Conservation (phyloP, 2,797 vertebrate genomes). For the Myioborus miniatus region DNA sequence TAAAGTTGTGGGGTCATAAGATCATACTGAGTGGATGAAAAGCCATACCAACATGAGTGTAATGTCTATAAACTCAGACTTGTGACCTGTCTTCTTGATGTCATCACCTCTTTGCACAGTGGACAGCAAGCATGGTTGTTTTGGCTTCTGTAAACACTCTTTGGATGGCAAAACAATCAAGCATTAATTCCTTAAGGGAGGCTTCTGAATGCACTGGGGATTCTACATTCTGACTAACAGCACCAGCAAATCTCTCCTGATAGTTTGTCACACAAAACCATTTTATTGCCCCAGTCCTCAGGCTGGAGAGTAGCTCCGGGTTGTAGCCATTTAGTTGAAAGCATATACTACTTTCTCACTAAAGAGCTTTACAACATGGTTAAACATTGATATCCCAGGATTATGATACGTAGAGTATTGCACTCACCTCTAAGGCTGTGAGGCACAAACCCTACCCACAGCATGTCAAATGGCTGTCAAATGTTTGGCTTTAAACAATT, state of each 20-base stretch:
- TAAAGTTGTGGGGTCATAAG: conserved; percentile 81
- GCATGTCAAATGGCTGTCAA: neutral
- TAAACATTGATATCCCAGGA: conserved; percentile 46
- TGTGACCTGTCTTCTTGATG: conserved; percentile 70
- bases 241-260: neutral
- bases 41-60: conserved; percentile 75
- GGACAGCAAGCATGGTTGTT: conserved; percentile 63
- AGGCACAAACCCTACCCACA: neutral
- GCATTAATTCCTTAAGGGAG: conserved; percentile 67
- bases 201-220: conserved; percentile 53
- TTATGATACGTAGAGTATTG: neutral
- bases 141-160: conserved; percentile 79
- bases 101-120: conserved; percentile 65
- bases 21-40: conserved; percentile 70
- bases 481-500: neutral
- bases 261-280: conserved; percentile 52
- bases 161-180: conserved; percentile 75
- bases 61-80: conserved; percentile 77
- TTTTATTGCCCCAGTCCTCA: conserved; percentile 60
- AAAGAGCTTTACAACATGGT: conserved; percentile 5
- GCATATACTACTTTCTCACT: neutral
- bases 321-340: conserved; percentile 44
- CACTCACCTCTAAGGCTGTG: neutral
- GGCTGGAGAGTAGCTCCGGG: conserved; percentile 25
- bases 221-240: conserved; percentile 1